Conservation (phyloP, 2,888 invertebrate species). For the Drosophila pseudotalamancana region DNA sequence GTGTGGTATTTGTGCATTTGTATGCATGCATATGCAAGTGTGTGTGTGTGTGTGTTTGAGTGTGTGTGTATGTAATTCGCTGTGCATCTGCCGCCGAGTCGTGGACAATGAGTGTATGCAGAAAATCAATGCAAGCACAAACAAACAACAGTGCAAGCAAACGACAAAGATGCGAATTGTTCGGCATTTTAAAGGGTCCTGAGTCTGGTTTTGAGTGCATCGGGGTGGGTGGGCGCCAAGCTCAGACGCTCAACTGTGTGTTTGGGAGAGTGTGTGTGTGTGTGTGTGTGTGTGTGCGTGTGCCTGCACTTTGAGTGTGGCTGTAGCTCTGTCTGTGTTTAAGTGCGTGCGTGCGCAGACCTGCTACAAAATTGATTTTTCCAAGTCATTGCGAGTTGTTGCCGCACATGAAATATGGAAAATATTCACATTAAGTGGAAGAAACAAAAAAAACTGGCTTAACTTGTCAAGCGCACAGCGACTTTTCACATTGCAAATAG, state of each 20-base stretch:
- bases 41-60: constrained; percentile 19
- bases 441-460: constrained; percentile 28
- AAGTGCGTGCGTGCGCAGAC: constrained; percentile 55
- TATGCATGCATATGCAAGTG: constrained; percentile 8
- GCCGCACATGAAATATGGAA: constrained; percentile 31
- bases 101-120: constrained; percentile 42
- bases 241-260: constrained; percentile 21
- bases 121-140: constrained; percentile 68
- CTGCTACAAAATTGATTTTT: constrained; percentile 77
- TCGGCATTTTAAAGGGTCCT: constrained; percentile 20
- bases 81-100: constrained; percentile 50
- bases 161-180: constrained; percentile 31
- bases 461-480: constrained; percentile 20
- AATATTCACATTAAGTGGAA: constrained; percentile 28
- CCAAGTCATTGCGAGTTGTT: constrained; percentile 55
- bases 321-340: constrained; percentile 7
- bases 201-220: constrained; percentile 34
- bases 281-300: constrained; percentile 10
- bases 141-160: constrained; percentile 66
- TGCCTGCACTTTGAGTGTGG: neutral
- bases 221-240: constrained; percentile 69
- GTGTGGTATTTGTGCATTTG: constrained; percentile 30
- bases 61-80: constrained; percentile 35
- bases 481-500: constrained; percentile 1
- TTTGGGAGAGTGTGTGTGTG: constrained; percentile 14